Base-by-base conservation (phyloP, 2,888 invertebrate genomes). In the Zelleria hepariella region DNA sequence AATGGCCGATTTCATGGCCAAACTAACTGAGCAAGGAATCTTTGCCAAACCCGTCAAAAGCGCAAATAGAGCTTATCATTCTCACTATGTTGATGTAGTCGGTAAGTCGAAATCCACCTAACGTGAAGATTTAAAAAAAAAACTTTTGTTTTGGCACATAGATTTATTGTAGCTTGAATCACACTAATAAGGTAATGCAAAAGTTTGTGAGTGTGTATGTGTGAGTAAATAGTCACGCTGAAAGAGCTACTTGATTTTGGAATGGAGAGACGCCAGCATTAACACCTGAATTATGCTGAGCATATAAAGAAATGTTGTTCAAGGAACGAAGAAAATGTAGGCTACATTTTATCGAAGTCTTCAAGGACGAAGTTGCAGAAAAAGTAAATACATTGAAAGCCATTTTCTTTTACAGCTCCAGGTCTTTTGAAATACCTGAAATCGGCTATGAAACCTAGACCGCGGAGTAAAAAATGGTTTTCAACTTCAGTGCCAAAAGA, bases 11-110 rank as follows among this genome's bases (percentile, higher is more conserved):
- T 91, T 91, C 66, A 90, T 92, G 0, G 82, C 58, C 0, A 27
- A 62, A 6, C 54, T 72, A 92, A 63, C 63, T 2, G 55, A 63
- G 3, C 60, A 67, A 25, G 68, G 67, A 0, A 59, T 70, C 4
- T 71, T 71, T 42, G 94, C 32, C 32, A 42, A 4, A 42, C 15
- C 32, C 10, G 32, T 42, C 32, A 42, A 42, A 15, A 42, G 32
- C 60, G 91, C 94, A 25, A 94, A 95, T 66, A 94, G 95, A 64
- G 94, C 96, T 0, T 96, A 95, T 71, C 96, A 96, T 75, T 94
- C 95, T 61, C 90, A 92, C 32, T 94, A 94, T 68, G 94, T 96
- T 69, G 84, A 89, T 0, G 82, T 89, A 26, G 91, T 91, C 47
- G 89, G 70, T 60, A 61, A 59, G 62, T 42, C 10, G 5, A 10